A percentile compares a stretch with the other conserved stretches of the same genome.
Conservation (phyloP, 2,888 invertebrate species). For the Monoplex corrugatus region DNA sequence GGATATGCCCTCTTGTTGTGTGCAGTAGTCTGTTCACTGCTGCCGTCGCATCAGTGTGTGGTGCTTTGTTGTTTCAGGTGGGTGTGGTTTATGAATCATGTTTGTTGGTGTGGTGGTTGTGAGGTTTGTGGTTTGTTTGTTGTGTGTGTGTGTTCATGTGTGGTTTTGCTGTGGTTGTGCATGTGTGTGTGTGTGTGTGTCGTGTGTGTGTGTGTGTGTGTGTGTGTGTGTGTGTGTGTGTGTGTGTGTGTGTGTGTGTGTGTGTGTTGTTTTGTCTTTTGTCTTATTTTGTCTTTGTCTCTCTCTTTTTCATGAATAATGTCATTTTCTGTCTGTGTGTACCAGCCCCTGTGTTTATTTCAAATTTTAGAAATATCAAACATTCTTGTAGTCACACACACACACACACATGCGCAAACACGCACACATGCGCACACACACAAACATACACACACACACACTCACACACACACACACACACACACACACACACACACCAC, state of each 20-base stretch:
- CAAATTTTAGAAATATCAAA: too few relatives aligned
- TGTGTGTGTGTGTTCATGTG: not conserved
- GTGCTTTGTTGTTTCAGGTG: conserved; percentile 91
- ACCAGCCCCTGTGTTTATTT: too few relatives aligned
- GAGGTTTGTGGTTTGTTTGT: not conserved
- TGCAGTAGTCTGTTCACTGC: conserved; percentile 94
- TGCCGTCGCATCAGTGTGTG: conserved; percentile 92
- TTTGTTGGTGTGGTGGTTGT: not conserved
- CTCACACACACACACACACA: too few relatives aligned
- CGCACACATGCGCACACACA: too few relatives aligned
- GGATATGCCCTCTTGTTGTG: conserved; percentile 91
- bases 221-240: conserved; percentile 35
- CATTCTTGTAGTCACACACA: too few relatives aligned
- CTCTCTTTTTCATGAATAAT: too few relatives aligned
- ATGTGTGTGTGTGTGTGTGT: not conserved
- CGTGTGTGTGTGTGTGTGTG: not conserved
- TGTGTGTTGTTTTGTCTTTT: not conserved
- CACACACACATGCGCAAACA: too few relatives aligned
- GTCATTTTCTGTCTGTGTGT: too few relatives aligned
- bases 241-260: conserved; percentile 33
- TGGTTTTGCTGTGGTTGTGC: not conserved
- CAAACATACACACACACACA: too few relatives aligned
- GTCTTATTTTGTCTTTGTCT: not conserved
- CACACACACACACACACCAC: too few relatives aligned
- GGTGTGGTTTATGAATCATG: not conserved